phyloP scores from a whole-genome alignment of 2,113 vertebrate species.

The Siniperca knerii region DNA sequence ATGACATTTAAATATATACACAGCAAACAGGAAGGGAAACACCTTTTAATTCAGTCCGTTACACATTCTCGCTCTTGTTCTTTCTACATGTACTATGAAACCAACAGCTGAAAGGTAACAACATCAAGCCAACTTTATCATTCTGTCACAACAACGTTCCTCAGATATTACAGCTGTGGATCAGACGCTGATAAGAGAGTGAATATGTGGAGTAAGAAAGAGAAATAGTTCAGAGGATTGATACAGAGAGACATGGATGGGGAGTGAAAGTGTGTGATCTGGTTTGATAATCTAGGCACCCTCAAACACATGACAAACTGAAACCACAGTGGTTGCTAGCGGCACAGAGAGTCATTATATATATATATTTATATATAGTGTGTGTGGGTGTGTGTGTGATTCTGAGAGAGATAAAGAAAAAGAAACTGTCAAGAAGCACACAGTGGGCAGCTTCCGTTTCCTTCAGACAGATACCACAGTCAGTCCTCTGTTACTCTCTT shows the following conservation, averaged over 20 bases:
- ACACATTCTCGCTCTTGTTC: neutral
- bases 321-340: conserved; percentile 42
- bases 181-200: neutral
- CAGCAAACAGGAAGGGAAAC: conserved; percentile 10
- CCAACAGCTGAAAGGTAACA: conserved; percentile 9
- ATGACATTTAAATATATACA: neutral
- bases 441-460: conserved; percentile 70
- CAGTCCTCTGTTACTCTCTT: conserved; percentile 62
- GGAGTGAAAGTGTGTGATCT: conserved; percentile 32
- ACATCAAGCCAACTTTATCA: neutral
- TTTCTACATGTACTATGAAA: neutral
- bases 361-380: neutral
- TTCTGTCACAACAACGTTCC: conserved; percentile 8
- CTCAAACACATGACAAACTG: conserved; percentile 8
- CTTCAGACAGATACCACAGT: conserved; percentile 58
- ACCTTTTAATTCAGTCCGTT: neutral
- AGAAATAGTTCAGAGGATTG: conserved; percentile 2
- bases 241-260: neutral
- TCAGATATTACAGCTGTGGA: conserved; percentile 15
- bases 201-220: neutral
- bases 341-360: conserved; percentile 9
- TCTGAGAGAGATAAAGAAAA: conserved; percentile 38
- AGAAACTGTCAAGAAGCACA: conserved; percentile 47
- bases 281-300: conserved; percentile 37
- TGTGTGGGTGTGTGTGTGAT: conserved; percentile 29